Evolutionary conservation across 2,797 vertebrate species (phyloP).

Genomic region (Eremophila alpestris): DNA sequence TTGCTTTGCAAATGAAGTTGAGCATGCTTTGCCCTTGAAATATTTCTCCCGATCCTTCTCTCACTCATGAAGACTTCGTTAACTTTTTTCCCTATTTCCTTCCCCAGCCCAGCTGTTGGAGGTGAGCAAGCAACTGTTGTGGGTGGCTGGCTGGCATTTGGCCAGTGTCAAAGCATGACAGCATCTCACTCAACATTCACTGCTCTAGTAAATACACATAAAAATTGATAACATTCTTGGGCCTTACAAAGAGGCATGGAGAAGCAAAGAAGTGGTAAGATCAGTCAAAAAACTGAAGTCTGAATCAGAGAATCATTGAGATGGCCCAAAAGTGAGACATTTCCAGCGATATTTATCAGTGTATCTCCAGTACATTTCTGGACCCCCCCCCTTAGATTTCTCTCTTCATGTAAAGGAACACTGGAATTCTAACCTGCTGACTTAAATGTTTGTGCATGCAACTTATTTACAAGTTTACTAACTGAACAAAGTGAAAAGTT

Average conservation of each 20-base stretch:
- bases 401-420: background rate
- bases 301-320: background rate
- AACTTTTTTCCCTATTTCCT: background rate
- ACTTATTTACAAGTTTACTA: background rate
- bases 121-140: background rate
- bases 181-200: background rate
- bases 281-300: background rate
- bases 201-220: background rate
- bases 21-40: background rate
- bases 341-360: background rate
- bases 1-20: background rate
- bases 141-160: too few relatives aligned
- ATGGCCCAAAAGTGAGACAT: background rate
- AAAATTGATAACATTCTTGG: background rate
- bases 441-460: background rate
- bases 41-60: background rate
- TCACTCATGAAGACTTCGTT: rapidly evolving
- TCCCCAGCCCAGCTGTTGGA: too few relatives aligned
- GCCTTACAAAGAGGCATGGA: background rate
- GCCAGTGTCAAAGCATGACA: background rate
- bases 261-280: background rate
- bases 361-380: background rate
- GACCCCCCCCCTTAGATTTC: background rate
- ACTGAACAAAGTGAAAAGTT: background rate
- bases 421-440: background rate